Evolutionary conservation across 2,888 invertebrate species (phyloP).

Genomic region (Netelia fuscicornis): DNA sequence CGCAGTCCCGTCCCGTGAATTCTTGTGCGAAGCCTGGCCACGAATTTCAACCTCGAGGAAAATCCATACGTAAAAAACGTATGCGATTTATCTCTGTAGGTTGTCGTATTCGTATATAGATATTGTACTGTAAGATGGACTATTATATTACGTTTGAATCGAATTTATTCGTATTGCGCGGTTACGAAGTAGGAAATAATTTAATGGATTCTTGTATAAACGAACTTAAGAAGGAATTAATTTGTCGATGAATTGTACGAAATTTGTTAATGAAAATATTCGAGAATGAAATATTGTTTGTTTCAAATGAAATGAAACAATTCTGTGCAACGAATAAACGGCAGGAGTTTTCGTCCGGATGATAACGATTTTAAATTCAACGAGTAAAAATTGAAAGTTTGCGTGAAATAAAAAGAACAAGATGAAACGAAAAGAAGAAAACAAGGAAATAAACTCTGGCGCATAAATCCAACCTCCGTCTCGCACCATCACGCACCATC

Average conservation of each 20-base stretch:
- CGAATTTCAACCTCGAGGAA: constrained; percentile 48
- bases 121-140: neutral
- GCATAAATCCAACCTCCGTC: neutral
- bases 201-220: no score
- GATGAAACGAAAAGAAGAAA: no score
- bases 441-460: neutral
- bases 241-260: no score
- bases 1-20: constrained; percentile 21
- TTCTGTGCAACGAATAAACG: no score
- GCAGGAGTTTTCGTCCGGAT: no score
- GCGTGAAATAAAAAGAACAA: no score
- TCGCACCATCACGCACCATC: neutral
- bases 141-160: neutral
- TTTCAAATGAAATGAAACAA: no score
- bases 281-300: no score
- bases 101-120: neutral
- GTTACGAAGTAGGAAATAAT: neutral
- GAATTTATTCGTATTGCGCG: neutral
- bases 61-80: constrained; percentile 22
- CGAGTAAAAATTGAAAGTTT: no score
- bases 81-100: neutral
- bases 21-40: constrained; percentile 23
- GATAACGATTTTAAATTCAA: no score
- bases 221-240: neutral
- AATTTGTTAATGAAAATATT: no score